phyloP scores from a whole-genome alignment of 2,888 invertebrate species.

The Hypselothyrea guttata region DNA sequence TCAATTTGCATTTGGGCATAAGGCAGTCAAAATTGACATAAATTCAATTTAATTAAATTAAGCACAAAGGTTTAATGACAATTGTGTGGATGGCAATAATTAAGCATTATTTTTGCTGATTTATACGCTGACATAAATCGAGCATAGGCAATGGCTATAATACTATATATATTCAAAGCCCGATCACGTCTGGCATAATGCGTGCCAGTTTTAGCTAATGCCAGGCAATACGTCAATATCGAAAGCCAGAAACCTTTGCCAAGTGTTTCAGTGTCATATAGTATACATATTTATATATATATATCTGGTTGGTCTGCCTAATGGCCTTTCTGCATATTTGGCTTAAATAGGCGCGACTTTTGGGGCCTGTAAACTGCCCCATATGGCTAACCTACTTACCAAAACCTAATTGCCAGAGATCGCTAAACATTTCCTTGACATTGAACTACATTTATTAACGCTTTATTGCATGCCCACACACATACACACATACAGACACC shows the following conservation, averaged over 20 bases:
- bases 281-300: too few species aligned
- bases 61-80: conserved; percentile 25
- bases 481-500: too few species aligned
- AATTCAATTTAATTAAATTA: conserved; percentile 68
- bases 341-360: conserved; percentile 28
- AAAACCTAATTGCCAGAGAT: conserved; percentile 36
- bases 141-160: conserved; percentile 19
- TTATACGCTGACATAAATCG: conserved; percentile 58
- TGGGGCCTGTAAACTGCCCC: conserved; percentile 5
- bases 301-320: conserved; percentile 25
- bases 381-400: conserved; percentile 12
- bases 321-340: conserved; percentile 34
- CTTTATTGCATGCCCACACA: conserved; percentile 25
- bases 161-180: conserved; percentile 24
- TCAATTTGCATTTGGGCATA: conserved; percentile 68
- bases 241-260: background rate
- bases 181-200: conserved; percentile 55
- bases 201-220: conserved; percentile 62
- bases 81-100: conserved; percentile 6
- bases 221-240: conserved; percentile 41
- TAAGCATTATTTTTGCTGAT: conserved; percentile 8
- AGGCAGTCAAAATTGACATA: conserved; percentile 49
- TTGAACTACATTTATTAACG: conserved; percentile 64
- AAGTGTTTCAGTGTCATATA: conserved; percentile 31
- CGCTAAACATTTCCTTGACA: conserved; percentile 60